A percentile compares a stretch with the other conserved stretches of the same genome.
Evolutionary conservation across 2,888 invertebrate genomes (phyloP).

Genomic region (Erebia aethiops): DNA sequence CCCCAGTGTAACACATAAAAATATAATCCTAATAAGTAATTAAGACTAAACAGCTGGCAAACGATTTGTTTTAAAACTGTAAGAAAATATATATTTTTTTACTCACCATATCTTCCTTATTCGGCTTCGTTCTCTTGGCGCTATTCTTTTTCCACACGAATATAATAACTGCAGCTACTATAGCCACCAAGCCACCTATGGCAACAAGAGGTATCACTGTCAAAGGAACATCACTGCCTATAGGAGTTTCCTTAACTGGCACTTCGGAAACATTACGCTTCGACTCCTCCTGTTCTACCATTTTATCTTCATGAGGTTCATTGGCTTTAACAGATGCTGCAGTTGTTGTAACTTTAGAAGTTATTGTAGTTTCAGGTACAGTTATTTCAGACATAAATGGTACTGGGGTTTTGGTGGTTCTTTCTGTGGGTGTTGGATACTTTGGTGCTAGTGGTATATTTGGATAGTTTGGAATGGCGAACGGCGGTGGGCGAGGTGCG

Average conservation of each 20-base stretch:
- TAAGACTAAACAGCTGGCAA: no score
- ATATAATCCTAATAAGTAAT: no score
- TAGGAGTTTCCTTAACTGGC: slow-evolving; percentile 65
- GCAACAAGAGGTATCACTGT: slow-evolving; percentile 88
- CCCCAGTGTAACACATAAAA: no score
- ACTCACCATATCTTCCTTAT: slow-evolving; percentile 89
- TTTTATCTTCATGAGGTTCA: slow-evolving; percentile 51
- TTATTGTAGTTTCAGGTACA: slow-evolving; percentile 65
- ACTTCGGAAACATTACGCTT: slow-evolving; percentile 51
- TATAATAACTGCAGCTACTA: slow-evolving; percentile 86
- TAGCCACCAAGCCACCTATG: slow-evolving; percentile 86
- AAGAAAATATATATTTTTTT: background rate
- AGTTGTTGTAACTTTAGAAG: slow-evolving; percentile 51
- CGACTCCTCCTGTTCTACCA: slow-evolving; percentile 48
- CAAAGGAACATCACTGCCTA: slow-evolving; percentile 75
- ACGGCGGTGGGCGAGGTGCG: slow-evolving; percentile 60
- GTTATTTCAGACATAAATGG: slow-evolving; percentile 53
- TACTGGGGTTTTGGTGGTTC: slow-evolving; percentile 62
- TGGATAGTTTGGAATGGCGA: slow-evolving; percentile 53
- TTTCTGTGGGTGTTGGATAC: slow-evolving; percentile 55
- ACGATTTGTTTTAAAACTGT: no score
- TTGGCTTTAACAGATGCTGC: slow-evolving; percentile 53
- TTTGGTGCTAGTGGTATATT: slow-evolving; percentile 47
- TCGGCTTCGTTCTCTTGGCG: slow-evolving; percentile 85
- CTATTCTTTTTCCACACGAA: slow-evolving; percentile 87